A percentile compares a stretch with the other conserved stretches of the same genome.
Evolutionary conservation across 2,797 vertebrate species (phyloP).

Genomic region (Amblyraja radiata): DNA sequence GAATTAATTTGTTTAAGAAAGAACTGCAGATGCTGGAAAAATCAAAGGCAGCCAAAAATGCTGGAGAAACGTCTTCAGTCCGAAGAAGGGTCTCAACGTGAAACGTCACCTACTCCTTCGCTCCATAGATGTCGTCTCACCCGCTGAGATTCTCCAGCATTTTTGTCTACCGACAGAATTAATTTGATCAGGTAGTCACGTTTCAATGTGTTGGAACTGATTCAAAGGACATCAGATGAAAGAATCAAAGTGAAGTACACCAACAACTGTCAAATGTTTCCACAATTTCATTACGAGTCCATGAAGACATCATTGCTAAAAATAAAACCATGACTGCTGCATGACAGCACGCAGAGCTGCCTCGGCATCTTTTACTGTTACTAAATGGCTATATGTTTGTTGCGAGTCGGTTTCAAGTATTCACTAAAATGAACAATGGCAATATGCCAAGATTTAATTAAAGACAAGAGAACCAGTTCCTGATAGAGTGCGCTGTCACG

Average conservation of each 20-base stretch:
- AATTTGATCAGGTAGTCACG: background rate
- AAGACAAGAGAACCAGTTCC: background rate
- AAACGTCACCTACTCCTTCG: too few species aligned
- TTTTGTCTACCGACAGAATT: too few species aligned
- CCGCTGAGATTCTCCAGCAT: too few species aligned
- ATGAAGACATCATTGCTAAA: background rate
- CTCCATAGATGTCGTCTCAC: too few species aligned
- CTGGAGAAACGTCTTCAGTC: too few species aligned
- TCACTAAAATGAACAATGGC: background rate
- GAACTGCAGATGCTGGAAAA: too few species aligned
- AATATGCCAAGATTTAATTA: background rate
- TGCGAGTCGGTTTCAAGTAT: background rate
- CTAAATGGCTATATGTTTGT: background rate
- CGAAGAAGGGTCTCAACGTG: too few species aligned
- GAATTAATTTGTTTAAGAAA: background rate
- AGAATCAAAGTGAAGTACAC: background rate
- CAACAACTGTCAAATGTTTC: background rate
- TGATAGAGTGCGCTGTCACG: background rate
- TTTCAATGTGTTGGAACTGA: background rate
- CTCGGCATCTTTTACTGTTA: background rate
- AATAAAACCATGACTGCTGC: background rate
- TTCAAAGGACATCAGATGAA: conserved; percentile 19
- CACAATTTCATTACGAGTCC: background rate
- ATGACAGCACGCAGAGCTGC: too few species aligned
- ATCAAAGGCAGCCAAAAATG: too few species aligned